These are phyloP conservation scores for Prunella fulvescens DNA, from an alignment of 2,113 vertebrate species.

Conservation along the genomic window DNA sequence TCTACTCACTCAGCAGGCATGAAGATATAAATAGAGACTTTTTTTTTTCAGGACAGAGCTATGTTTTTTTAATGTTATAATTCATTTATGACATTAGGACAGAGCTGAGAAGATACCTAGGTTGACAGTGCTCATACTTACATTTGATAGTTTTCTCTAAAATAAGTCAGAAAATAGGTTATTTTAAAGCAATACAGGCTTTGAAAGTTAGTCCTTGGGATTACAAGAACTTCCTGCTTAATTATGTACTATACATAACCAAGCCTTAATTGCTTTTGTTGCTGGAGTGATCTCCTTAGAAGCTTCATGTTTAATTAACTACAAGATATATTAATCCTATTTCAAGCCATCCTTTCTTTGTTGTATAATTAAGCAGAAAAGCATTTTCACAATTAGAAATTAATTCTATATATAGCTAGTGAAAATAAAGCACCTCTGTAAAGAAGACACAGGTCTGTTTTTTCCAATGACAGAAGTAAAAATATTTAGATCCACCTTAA, in stretches of 20 bases:
- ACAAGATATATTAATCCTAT: slow-evolving; percentile 55
- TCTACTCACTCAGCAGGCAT: not conserved
- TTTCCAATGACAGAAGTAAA: not conserved
- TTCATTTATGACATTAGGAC: not conserved
- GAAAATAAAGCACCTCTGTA: not conserved
- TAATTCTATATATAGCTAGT: not conserved
- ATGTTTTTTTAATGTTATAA: not conserved
- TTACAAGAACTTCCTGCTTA: slow-evolving; percentile 47
- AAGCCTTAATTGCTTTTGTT: slow-evolving; percentile 67
- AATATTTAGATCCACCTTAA: not conserved
- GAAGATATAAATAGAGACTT: not conserved
- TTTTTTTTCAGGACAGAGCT: not conserved
- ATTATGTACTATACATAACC: slow-evolving; percentile 43
- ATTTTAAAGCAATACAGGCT: slow-evolving; percentile 1
- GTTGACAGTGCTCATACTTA: not conserved
- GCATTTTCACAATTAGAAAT: slow-evolving; percentile 28
- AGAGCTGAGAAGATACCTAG: not conserved
- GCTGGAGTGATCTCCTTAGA: slow-evolving; percentile 50
- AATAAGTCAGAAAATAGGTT: not conserved
- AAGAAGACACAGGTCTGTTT: not conserved
- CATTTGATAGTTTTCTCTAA: not conserved
- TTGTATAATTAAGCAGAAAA: slow-evolving; percentile 65
- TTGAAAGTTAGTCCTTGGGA: slow-evolving; percentile 35
- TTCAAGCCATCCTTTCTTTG: slow-evolving; percentile 44
- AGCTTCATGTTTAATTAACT: slow-evolving; percentile 66